A percentile compares a stretch with the other conserved stretches of the same genome.
phyloP scores from a whole-genome alignment of 2,797 vertebrate species.

The Remorina albescens region DNA sequence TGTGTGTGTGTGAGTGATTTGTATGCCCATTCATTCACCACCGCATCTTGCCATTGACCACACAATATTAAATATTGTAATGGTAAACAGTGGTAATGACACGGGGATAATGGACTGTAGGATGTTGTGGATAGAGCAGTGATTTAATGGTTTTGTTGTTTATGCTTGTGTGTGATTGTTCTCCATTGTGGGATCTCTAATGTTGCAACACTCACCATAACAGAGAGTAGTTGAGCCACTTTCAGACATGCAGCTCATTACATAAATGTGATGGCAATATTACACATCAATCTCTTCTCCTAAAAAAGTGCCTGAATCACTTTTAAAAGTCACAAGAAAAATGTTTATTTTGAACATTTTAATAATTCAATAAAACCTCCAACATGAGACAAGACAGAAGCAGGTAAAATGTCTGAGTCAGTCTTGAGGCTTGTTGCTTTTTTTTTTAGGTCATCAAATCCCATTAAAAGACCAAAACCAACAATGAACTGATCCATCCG shows the following conservation, averaged over 20 bases:
- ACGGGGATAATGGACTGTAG: conserved; percentile 41
- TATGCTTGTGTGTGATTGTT: conserved; percentile 60
- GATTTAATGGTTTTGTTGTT: conserved; percentile 38
- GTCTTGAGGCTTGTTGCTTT: not conserved
- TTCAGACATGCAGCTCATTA: conserved; percentile 41
- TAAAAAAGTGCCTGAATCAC: not conserved
- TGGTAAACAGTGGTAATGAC: conserved; percentile 78
- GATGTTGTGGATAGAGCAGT: conserved; percentile 52
- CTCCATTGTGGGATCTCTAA: conserved; percentile 36
- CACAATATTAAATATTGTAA: conserved; percentile 77
- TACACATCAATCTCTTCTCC: not conserved
- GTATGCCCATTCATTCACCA: conserved; percentile 86
- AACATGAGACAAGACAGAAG: not conserved
- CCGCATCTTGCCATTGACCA: conserved; percentile 82
- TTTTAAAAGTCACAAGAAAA: not conserved
- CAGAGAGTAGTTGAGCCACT: conserved; percentile 28
- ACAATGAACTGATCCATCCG: not conserved
- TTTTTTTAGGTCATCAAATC: not conserved
- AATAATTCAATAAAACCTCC: not conserved
- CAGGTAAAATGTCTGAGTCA: not conserved
- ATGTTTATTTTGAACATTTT: not conserved
- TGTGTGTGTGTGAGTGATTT: conserved; percentile 57
- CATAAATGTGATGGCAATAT: not conserved
- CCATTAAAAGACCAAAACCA: not conserved
- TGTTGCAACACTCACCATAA: conserved; percentile 46